A percentile compares a stretch with the other conserved stretches of the same genome.
Evolutionary conservation across 2,888 invertebrate genomes (phyloP).

Genomic region (Zeuzera pyrina): DNA sequence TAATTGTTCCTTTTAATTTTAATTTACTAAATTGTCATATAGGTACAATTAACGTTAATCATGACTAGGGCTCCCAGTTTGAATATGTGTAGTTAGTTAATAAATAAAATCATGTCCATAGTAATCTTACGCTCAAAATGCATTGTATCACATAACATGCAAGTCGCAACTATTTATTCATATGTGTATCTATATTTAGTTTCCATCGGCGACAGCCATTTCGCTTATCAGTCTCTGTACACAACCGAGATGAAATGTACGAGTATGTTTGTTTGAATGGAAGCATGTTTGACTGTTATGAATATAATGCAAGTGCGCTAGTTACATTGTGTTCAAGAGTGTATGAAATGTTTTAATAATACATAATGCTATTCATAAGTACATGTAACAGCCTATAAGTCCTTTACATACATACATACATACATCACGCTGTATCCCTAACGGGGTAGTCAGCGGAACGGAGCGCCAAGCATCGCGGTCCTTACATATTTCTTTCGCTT

Average conservation of each 20-base stretch:
- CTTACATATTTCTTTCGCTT: no score
- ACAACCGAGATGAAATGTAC: conserved; percentile 29
- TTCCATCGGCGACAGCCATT: conserved; percentile 59
- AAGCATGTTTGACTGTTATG: conserved; percentile 25
- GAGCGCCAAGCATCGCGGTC: no score
- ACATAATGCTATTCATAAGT: no score
- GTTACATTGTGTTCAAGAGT: neutral
- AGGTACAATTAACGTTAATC: no score
- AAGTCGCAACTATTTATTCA: conserved; percentile 53
- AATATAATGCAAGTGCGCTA: neutral
- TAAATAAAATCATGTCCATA: conserved; percentile 25
- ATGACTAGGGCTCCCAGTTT: conserved; percentile 1
- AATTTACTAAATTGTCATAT: no score
- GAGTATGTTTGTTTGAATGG: conserved; percentile 23
- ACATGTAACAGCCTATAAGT: no score
- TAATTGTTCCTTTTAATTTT: no score
- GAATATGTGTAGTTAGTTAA: conserved; percentile 7
- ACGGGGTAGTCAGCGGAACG: no score
- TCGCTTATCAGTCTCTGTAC: conserved; percentile 43
- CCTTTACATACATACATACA: no score
- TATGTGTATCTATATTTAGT: conserved; percentile 57
- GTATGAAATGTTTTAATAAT: no score
- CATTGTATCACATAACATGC: conserved; percentile 37
- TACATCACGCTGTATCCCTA: no score
- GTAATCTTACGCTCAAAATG: conserved; percentile 13